A percentile compares a stretch with the other conserved stretches of the same genome.
These are phyloP conservation scores for Sebastes oblongus DNA, from an alignment of 2,797 vertebrate genomes.

Conservation along the genomic window DNA sequence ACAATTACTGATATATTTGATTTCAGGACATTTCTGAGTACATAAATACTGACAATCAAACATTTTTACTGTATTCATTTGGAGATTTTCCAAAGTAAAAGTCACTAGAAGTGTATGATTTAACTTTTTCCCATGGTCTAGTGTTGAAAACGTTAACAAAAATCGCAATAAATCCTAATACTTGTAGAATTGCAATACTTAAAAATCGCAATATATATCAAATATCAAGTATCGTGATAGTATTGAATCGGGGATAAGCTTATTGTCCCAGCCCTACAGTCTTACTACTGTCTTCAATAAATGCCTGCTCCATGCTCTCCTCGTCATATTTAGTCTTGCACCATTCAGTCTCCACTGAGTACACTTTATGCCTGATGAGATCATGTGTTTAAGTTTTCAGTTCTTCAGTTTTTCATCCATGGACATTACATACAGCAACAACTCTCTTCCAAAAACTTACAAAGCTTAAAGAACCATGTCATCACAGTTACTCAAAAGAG, in stretches of 20 bases:
- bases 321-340: constrained; percentile 17
- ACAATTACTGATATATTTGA: too few species aligned
- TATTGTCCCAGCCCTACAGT: neutral
- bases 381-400: constrained; percentile 36
- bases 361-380: constrained; percentile 20
- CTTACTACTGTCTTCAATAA: neutral
- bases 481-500: neutral
- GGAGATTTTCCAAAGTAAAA: too few species aligned
- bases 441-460: neutral
- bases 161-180: neutral
- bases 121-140: too few species aligned
- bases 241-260: too few species aligned
- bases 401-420: neutral
- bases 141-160: too few species aligned
- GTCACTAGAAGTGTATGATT: too few species aligned
- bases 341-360: constrained; percentile 13
- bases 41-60: too few species aligned
- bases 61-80: too few species aligned
- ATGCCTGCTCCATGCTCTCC: neutral
- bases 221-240: neutral
- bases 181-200: neutral
- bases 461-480: neutral
- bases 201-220: neutral
- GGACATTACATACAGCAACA: neutral
- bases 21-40: too few species aligned